Evolutionary conservation across 2,888 invertebrate species (phyloP), one percentile per base, ranked within the genome.

Genomic region (Acrobasis repandana): DNA sequence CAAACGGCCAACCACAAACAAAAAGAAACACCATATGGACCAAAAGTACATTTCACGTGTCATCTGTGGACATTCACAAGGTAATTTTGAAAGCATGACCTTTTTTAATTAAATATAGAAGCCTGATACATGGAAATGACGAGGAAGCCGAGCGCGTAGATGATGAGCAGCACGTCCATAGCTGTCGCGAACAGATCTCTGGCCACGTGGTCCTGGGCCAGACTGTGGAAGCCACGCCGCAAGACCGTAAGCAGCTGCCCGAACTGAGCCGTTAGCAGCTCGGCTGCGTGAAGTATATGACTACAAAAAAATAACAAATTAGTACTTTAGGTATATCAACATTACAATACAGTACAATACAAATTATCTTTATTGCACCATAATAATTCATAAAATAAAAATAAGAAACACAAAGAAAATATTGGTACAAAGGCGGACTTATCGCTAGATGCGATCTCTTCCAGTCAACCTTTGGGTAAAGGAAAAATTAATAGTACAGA

Each of bases 71-170:
- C 57, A 38, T 47, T 33, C 34, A 57, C 57, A 48, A 15, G 11
- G 48, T 43, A 3, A 10, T n/a, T 15, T n/a, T 15, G 9, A 2
- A 33, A 46, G 15, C 18, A 16, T 10, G 6, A n/a, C 16, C 33
- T 38, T 36, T 1, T 43, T 61, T 62, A 67, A 49, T 58, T 63
- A 28, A 67, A 67, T 1, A 77, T 56, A 20, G 74, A 65, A 0
- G 81, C 80, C 62, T 90, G 86, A 64, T 87, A 90, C 71, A 88
- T 67, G 1, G 87, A 83, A 9, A 90, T 65, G 8, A 86, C 61
- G 5, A 90, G 77, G 68, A 90, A 90, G 0, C 89, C 88, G 14
- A 88, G 67, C 0, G 86, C 88, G 65, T 90, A 90, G 0, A 87
- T 51, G 0, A 87, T 73, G 0, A 90, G 76, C 2, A 87, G 70